phyloP scores from a whole-genome alignment of 2,888 invertebrate genomes.

The Cosmia trapezina region DNA sequence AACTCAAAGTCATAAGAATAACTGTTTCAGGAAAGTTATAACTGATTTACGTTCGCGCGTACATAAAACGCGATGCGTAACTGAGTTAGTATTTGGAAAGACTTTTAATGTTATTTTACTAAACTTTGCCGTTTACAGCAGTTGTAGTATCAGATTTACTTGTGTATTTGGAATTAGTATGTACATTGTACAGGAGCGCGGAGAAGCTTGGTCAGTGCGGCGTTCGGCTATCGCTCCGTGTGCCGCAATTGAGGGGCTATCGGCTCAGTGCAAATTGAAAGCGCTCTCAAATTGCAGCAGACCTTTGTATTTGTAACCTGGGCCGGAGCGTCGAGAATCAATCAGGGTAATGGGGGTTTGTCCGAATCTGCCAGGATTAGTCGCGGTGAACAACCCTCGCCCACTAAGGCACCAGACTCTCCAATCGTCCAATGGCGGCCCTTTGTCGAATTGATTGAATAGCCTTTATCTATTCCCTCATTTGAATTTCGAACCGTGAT shows the following conservation, averaged over 20 bases:
- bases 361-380: constrained; percentile 86
- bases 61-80: constrained; percentile 43
- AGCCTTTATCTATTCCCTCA: constrained; percentile 64
- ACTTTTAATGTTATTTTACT: constrained; percentile 17
- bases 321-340: constrained; percentile 83
- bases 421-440: constrained; percentile 73
- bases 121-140: background rate
- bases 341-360: constrained; percentile 88
- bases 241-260: constrained; percentile 82
- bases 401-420: constrained; percentile 73
- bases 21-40: constrained; percentile 51
- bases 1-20: constrained; percentile 49
- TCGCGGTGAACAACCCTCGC: constrained; percentile 75
- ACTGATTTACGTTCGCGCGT: constrained; percentile 41
- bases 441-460: constrained; percentile 80
- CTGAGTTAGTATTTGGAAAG: constrained; percentile 26
- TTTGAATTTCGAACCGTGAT: constrained; percentile 55
- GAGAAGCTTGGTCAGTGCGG: constrained; percentile 53
- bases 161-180: constrained; percentile 28
- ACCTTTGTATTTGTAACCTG: constrained; percentile 88
- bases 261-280: constrained; percentile 87
- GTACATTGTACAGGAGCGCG: constrained; percentile 28
- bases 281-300: constrained; percentile 84
- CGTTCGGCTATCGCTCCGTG: constrained; percentile 69
- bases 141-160: constrained; percentile 4